Base-by-base conservation (phyloP, 2,888 invertebrate species). In the Timema cristinae region DNA sequence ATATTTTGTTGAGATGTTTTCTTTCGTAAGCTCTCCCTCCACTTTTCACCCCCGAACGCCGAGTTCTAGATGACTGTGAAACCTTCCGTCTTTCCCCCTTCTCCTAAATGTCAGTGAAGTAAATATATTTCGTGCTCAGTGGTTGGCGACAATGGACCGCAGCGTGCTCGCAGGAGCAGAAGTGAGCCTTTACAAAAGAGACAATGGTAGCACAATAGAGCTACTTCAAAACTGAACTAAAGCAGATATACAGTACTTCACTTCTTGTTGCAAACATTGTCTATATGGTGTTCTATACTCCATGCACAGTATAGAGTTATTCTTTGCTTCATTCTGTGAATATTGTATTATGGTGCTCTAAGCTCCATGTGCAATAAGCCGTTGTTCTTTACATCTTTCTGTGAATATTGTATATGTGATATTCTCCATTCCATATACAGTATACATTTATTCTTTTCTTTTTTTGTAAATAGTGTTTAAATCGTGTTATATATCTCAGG, bases 221-320 rank as follows among this genome's bases (percentile, higher is more conserved):
- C 59, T 13, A 6, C 59, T 32, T 59, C 59, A 59, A 59, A 59
- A 15, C 15, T 32, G 9, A n/a, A 32, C 16, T 32, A 32, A 13
- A 32, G 16, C 32, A 59, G 32, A 16, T 15, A 15, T 32, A 32
- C 16, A 15, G 32, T 32, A 59, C 59, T 59, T 59, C 6, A n/a
- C 59, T 59, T 59, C 59, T 59, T n/a, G 59, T n/a, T 59, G 59
- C 59, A 59, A 59, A 59, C 59, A 59, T 32, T 59, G 59, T 15
- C 59, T 59, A 13, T 32, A 32, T 11, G 59, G 59, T 32, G 32
- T 32, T 32, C 32, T 32, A 32, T 32, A 32, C 32, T 32, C 32
- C 32, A 32, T 32, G 32, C 4, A 32, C 32, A 32, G 32, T 32
- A 32, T 32, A 32, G 32, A 32, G 32, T 32, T 32, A 32, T 32